phyloP scores from a whole-genome alignment of 2,888 invertebrate species.

The Sarcophaga rosellei region DNA sequence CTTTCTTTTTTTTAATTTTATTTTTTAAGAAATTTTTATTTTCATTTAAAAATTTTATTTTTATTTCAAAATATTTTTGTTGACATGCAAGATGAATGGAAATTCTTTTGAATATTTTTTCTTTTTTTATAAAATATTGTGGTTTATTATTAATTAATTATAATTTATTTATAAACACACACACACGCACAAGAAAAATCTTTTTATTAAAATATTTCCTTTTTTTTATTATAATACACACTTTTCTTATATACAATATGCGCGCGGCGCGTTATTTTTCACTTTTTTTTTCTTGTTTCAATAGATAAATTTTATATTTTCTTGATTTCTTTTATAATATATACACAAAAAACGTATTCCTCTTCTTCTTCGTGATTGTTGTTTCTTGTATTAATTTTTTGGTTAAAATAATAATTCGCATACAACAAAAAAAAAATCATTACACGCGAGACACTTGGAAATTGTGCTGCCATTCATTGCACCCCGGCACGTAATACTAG shows the following conservation, averaged over 20 bases:
- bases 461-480: conserved; percentile 78
- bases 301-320: conserved; percentile 41
- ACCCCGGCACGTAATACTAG: conserved; percentile 80
- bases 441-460: conserved; percentile 73
- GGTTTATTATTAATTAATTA: conserved; percentile 29
- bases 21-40: conserved; percentile 14
- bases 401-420: conserved; percentile 57
- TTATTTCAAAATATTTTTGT: background rate
- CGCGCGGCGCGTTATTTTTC: conserved; percentile 59
- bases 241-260: conserved; percentile 54
- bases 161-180: conserved; percentile 53
- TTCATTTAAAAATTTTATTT: background rate
- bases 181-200: conserved; percentile 10
- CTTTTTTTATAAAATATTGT: too few relatives aligned
- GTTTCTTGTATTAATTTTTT: conserved; percentile 68
- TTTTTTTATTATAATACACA: conserved; percentile 46
- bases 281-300: conserved; percentile 24
- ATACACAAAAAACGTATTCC: conserved; percentile 38
- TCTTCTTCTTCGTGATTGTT: conserved; percentile 23
- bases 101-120: too few relatives aligned
- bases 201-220: conserved; percentile 43
- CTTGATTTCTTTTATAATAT: conserved; percentile 50
- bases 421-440: conserved; percentile 64
- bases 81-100: too few relatives aligned
- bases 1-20: conserved; percentile 28